Base-by-base conservation (phyloP, 1,140 invertebrate genomes). In the Danaus melanippus region DNA sequence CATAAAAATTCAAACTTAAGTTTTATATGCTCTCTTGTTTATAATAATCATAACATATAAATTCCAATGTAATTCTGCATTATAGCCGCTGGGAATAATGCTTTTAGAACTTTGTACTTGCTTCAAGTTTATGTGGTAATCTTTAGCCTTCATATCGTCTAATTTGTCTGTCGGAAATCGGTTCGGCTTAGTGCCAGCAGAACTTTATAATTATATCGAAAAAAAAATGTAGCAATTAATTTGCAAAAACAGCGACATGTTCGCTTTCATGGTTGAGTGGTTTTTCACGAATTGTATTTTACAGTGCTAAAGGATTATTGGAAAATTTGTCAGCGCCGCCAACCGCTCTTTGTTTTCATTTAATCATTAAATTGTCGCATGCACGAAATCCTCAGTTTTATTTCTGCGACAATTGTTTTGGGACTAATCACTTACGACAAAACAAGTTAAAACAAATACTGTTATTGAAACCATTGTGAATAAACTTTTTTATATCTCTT, bases 291-390 rank as follows among this genome's bases (percentile, higher is more conserved):
- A 68, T 67, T 71, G 62, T 64, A 66, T 69, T 74, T 74, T 69
- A 67, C 68, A 69, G 69, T 67, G 66, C 66, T 68, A 67, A 65
- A 69, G 75, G 67, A 72, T 78, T 77, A 77, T 76, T 72, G 71
- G 71, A 68, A 69, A 76, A 76, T 76, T 78, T 73, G 71, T 78
- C 71, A 74, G 63, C 56, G 54, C 58, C 56, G 62, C 65, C 55
- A 62, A 52, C 54, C 50, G 53, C 52, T 57, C 60, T 66, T 69
- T 69, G 68, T 71, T 75, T 68, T 71, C 66, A 56, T 71, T 71
- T 67, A 71, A 71, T 75, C 59, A 70, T 74, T 68, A 65, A 75
- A 67, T 70, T 32, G 21, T 32, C 21, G 21, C 21, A 32, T 56
- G 9, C 12, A 21, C 48, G 39, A 32, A 32, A 32, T 32, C 21